Evolutionary conservation across 1,140 invertebrate species (phyloP), one percentile per base, ranked within the genome.

Genomic region (Hesperophylax magnus): DNA sequence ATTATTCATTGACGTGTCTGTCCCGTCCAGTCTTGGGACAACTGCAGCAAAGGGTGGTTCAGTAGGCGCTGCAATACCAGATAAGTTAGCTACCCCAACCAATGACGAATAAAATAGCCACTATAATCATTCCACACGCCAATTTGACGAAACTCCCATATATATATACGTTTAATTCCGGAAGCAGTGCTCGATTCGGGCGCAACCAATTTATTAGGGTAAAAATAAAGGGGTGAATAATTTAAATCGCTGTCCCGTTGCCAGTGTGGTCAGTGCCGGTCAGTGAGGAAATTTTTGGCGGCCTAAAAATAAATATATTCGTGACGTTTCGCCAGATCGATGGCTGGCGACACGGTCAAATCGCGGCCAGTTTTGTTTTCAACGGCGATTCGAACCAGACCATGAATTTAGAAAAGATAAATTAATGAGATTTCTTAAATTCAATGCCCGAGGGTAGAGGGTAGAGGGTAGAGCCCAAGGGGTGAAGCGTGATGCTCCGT

Each of bases 191-290:
- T 77, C 75, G 65, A 67, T 78, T 53, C 67, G 77, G 47, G 71
- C 34, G 31, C 65, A 60, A 24, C 65, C 80, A 79, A 83, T 83
- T 83, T 83, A 83, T 83, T 78, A 56, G 82, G 82, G 82, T 69
- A 69, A 80, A 83, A 78, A 83, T 83, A 75, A 83, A 81, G 77
- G 77, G 82, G 82, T 83, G 82, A 81, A 83, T 83, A 83, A 81
- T 83, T 83, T 83, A 83, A 81, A 81, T 71, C 63, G 67, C 72
- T 78, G 58, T 61, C 27, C 77, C 72, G 54, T 22, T 24, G 39
- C 27, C 58, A 58, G 69, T 76, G 67, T 74, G 82, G 82, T 69
- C 82, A 83, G 56, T 56, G 77, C 61, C 74, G 82, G 82, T 69
- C 82, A 83, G 47, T 56, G 77, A 74, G 79, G 77, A 79, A 81